Evolutionary conservation across 2,888 invertebrate genomes (phyloP).

Genomic region (Macrophya annulata): DNA sequence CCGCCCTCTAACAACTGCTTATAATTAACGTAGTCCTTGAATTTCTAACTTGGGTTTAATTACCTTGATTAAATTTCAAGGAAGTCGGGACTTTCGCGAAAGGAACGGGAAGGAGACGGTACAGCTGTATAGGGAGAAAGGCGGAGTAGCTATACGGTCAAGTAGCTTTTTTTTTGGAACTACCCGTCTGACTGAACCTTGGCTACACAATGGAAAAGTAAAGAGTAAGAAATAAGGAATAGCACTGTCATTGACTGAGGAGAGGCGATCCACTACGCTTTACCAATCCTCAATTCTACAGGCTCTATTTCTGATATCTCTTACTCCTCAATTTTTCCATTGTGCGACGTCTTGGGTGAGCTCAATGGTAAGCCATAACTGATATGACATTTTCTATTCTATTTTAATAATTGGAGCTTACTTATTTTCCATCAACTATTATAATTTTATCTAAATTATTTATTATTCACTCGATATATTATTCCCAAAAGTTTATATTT

Average conservation of each 20-base stretch:
- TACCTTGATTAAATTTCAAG: slow-evolving; percentile 49
- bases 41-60: slow-evolving; percentile 45
- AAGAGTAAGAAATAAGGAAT: slow-evolving; percentile 28
- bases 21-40: slow-evolving; percentile 47
- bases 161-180: not conserved
- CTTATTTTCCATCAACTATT: not conserved
- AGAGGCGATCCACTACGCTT: slow-evolving; percentile 36
- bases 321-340: slow-evolving; percentile 32
- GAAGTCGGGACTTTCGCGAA: slow-evolving; percentile 3
- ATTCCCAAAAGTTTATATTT: not conserved
- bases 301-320: slow-evolving; percentile 35
- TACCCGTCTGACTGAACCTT: not conserved
- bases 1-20: slow-evolving; percentile 27
- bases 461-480: not conserved
- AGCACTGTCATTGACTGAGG: slow-evolving; percentile 26
- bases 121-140: not conserved
- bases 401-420: not conserved
- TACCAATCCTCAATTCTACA: not conserved
- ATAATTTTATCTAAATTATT: not conserved
- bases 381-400: not conserved
- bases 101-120: not conserved
- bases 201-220: slow-evolving; percentile 23
- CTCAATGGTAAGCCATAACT: not conserved
- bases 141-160: not conserved
- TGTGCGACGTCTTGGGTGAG: not conserved